These are phyloP conservation scores for Drosophila hamatofila DNA, from an alignment of 2,888 invertebrate genomes.

Conservation along the genomic window DNA sequence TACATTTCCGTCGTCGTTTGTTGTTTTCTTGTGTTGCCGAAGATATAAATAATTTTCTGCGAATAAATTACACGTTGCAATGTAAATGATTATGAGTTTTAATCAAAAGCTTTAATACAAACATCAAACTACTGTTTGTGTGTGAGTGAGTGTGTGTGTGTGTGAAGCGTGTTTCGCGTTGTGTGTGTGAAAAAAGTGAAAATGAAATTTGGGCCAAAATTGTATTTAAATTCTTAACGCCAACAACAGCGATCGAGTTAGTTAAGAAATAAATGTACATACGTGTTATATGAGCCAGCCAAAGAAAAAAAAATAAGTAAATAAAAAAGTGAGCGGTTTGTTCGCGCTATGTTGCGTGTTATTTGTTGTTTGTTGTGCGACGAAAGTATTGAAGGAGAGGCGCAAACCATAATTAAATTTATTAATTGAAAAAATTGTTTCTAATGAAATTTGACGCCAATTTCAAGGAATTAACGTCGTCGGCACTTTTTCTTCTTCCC, in stretches of 20 bases:
- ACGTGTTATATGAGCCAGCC: conserved; percentile 22
- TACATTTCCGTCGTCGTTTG: conserved; percentile 59
- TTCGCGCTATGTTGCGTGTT: conserved; percentile 41
- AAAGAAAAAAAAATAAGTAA: conserved; percentile 28
- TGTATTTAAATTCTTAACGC: conserved; percentile 66
- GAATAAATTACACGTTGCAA: conserved; percentile 34
- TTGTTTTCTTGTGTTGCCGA: conserved; percentile 65
- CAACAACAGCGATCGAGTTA: conserved; percentile 49
- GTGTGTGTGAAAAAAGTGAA: conserved; percentile 63
- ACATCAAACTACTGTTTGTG: conserved; percentile 13
- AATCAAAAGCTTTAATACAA: conserved; percentile 41
- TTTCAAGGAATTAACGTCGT: conserved; percentile 28
- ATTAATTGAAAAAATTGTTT: conserved; percentile 47
- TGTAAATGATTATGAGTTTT: conserved; percentile 62
- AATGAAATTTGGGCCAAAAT: conserved; percentile 71
- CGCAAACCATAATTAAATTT: conserved; percentile 51
- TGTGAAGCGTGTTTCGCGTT: conserved; percentile 23
- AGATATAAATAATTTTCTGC: conserved; percentile 49
- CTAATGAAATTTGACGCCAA: conserved; percentile 35
- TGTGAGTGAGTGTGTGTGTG: conserved; percentile 15
- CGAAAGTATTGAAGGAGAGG: conserved; percentile 40
- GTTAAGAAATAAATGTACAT: conserved; percentile 33
- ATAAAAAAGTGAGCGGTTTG: conserved; percentile 66
- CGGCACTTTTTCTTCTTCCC: conserved; percentile 6
- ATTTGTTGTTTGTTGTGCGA: conserved; percentile 48